Percentiles rank a stretch among this genome's conserved stretches.
These are phyloP conservation scores for Pegoplata infirma DNA, from an alignment of 2,888 invertebrate species.

Conservation along the genomic window DNA sequence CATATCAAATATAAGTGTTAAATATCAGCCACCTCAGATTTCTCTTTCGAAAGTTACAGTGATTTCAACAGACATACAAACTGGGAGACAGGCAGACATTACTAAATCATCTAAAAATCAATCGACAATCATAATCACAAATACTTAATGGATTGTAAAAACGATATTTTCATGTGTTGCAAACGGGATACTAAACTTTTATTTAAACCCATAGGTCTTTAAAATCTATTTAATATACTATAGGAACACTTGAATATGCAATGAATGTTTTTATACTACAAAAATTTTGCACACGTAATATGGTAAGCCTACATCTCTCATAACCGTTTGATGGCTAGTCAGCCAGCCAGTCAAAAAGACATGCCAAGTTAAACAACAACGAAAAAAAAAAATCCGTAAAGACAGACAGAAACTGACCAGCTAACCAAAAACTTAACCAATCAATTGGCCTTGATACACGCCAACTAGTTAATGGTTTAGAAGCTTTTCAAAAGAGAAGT, in stretches of 20 bases:
- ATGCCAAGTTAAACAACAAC: background rate
- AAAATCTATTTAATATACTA: background rate
- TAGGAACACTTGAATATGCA: background rate
- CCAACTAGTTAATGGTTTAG: slow-evolving; percentile 48
- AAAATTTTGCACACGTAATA: slow-evolving; percentile 23
- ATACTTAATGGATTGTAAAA: too few species aligned
- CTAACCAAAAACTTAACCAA: slow-evolving; percentile 42
- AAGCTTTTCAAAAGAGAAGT: slow-evolving; percentile 13
- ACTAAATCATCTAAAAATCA: too few species aligned
- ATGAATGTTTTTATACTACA: background rate
- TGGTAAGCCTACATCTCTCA: slow-evolving; percentile 50
- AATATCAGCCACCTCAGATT: too few species aligned
- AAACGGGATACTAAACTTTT: too few species aligned
- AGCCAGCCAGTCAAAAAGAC: slow-evolving; percentile 13
- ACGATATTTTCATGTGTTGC: too few species aligned
- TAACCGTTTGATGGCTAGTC: slow-evolving; percentile 21
- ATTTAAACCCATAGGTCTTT: too few species aligned
- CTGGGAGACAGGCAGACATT: too few species aligned
- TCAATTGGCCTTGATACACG: slow-evolving; percentile 61
- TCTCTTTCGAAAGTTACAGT: too few species aligned
- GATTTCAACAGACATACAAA: too few species aligned
- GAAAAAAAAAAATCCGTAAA: background rate
- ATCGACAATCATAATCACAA: too few species aligned
- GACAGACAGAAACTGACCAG: slow-evolving; percentile 6
- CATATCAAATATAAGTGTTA: too few species aligned